Evolutionary conservation across 2,113 vertebrate species (phyloP), one percentile per base, ranked within the genome.

Genomic region (Paracanthobrama guichenoti): DNA sequence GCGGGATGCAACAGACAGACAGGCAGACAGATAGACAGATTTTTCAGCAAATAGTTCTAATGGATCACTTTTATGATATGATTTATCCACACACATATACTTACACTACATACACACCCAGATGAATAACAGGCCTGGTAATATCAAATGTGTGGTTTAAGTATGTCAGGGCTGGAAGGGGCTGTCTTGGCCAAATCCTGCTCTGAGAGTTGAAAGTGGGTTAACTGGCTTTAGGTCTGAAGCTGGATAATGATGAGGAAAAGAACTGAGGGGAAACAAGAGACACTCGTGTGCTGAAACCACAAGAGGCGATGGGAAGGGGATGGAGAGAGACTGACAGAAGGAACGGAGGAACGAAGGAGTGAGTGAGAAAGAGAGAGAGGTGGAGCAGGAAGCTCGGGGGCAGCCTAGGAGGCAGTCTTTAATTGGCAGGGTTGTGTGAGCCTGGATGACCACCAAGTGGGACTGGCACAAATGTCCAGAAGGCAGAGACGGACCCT

Each of bases 351-450:
- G 26, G 35, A 71, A 20, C 42, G 66, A 66, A 73, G 59, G 50
- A 87, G 82, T 14, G 55, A 57, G 67, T 59, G 84, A 79, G n/a
- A 35, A 67, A 59, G 59, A 28, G 78, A 76, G 53, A 79, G 82
- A 75, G 53, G 24, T 60, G 53, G 50, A 66, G 73, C 50, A 35
- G 69, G 81, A 84, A 64, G 81, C 93, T 92, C 85, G 81, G 82
- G 91, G 93, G 89, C 86, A 88, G 87, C 90, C 91, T 87, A 67
- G 88, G 86, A 90, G 93, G 89, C 64, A 75, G 14, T 89, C 88
- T 91, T 90, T 94, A 94, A 93, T 94, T 93, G 93, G 92, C 92
- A 92, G 91, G 88, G 88, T 85, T 87, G 88, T 79, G 83, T 18
- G 64, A 84, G 90, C 85, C 88, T 93, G 92, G 91, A 90, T 89